These are phyloP conservation scores for Morpho helenor DNA, from an alignment of 2,888 invertebrate species.

Conservation along the genomic window DNA sequence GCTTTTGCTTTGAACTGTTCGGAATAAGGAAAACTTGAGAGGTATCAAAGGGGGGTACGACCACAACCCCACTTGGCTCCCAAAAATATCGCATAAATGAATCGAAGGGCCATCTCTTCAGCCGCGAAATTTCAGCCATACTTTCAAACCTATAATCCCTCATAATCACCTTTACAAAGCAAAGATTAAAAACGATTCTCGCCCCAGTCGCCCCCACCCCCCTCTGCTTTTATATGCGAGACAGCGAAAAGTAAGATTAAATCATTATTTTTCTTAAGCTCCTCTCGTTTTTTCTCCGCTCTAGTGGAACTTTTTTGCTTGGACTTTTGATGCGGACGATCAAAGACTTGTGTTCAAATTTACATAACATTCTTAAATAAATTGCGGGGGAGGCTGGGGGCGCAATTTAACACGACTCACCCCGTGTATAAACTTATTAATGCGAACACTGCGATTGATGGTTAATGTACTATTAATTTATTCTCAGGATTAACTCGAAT, in stretches of 20 bases:
- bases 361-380: constrained; percentile 80
- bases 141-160: constrained; percentile 80
- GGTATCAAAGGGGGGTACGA: constrained; percentile 52
- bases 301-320: constrained; percentile 70
- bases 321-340: constrained; percentile 78
- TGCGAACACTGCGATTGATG: constrained; percentile 58
- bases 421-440: constrained; percentile 68
- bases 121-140: constrained; percentile 76
- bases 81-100: constrained; percentile 74
- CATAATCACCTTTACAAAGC: constrained; percentile 81
- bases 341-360: constrained; percentile 79
- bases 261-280: constrained; percentile 81
- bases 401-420: constrained; percentile 46
- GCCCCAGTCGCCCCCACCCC: constrained; percentile 47
- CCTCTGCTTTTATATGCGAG: constrained; percentile 74
- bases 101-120: constrained; percentile 59
- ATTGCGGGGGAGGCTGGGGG: constrained; percentile 61
- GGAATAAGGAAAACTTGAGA: constrained; percentile 72
- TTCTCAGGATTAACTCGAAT: constrained; percentile 54
- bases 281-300: constrained; percentile 70
- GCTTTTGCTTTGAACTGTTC: constrained; percentile 65
- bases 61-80: constrained; percentile 69
- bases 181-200: constrained; percentile 80
- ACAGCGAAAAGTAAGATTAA: constrained; percentile 78
- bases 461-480: constrained; percentile 71